phyloP scores from a whole-genome alignment of 2,113 vertebrate species.

The Lipotes vexillifer region DNA sequence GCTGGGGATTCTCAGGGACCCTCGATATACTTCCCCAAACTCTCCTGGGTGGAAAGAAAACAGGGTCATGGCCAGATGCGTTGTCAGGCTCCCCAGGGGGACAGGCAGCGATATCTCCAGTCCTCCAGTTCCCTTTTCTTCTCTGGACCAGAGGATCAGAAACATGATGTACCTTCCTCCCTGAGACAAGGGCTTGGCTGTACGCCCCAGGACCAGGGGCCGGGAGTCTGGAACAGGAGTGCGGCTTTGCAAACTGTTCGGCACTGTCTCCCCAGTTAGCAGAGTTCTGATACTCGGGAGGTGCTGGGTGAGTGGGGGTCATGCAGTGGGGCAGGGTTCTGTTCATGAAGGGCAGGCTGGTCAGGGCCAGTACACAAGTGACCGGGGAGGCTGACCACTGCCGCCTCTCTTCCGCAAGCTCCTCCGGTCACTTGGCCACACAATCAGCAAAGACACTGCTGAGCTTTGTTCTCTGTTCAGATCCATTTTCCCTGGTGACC shows the following conservation, averaged over 20 bases:
- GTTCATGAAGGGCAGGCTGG: not conserved
- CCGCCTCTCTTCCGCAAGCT: not conserved
- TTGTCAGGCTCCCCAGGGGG: not conserved
- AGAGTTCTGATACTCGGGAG: not conserved
- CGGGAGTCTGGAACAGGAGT: not conserved
- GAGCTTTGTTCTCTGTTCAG: conserved; percentile 57
- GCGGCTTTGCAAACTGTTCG: no score
- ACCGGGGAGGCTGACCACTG: not conserved
- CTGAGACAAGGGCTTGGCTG: not conserved
- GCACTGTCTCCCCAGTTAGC: not conserved
- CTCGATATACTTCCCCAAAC: conserved; percentile 94
- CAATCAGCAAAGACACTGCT: not conserved
- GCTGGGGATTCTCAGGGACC: conserved; percentile 85
- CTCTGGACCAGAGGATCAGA: not conserved
- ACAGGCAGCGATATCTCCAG: not conserved
- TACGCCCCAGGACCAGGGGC: not conserved
- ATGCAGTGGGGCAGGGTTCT: not conserved
- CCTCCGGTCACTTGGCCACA: not conserved
- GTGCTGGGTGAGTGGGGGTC: accelerated
- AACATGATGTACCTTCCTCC: not conserved
- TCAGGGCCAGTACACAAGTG: not conserved
- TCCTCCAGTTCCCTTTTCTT: not conserved
- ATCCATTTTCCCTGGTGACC: conserved; percentile 48
- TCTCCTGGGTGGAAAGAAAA: conserved; percentile 83
- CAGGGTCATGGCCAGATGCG: not conserved